phyloP scores from a whole-genome alignment of 2,888 invertebrate genomes.

The Microctonus hyperodae region DNA sequence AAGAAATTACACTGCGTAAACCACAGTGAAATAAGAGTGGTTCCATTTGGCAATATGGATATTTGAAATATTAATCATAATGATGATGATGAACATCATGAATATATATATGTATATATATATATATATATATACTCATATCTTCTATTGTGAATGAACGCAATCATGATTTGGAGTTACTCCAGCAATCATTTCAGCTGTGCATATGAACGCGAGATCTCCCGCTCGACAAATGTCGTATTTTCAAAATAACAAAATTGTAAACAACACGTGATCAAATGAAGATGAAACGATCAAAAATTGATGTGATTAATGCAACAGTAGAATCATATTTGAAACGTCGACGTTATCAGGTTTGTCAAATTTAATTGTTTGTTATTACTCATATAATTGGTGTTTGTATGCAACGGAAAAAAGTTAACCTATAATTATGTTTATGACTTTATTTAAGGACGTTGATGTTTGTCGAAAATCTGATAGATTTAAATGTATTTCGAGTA shows the following conservation, averaged over 20 bases:
- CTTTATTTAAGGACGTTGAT: constrained; percentile 67
- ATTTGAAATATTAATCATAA: too few species aligned
- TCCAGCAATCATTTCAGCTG: not conserved
- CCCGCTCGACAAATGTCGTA: constrained; percentile 43
- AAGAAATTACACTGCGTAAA: too few species aligned
- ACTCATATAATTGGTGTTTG: not conserved
- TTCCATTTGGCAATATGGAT: too few species aligned
- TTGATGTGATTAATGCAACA: constrained; percentile 72
- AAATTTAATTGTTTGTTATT: not conserved
- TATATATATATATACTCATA: too few species aligned
- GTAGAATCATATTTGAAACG: constrained; percentile 74
- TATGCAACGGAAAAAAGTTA: constrained; percentile 36
- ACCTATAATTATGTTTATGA: constrained; percentile 47
- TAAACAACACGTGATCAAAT: constrained; percentile 44
- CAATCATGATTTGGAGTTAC: not conserved
- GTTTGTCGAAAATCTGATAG: constrained; percentile 68
- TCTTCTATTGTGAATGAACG: not conserved
- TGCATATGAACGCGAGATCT: not conserved
- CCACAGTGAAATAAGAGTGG: too few species aligned
- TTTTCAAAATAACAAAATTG: constrained; percentile 42
- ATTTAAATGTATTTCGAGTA: constrained; percentile 69
- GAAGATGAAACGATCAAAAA: constrained; percentile 72
- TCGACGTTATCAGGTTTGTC: constrained; percentile 71
- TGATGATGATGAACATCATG: too few species aligned
- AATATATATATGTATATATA: too few species aligned